Evolutionary conservation across 2,888 invertebrate species (phyloP), one percentile per base, ranked within the genome.

Genomic region (Trichacis sp.): DNA sequence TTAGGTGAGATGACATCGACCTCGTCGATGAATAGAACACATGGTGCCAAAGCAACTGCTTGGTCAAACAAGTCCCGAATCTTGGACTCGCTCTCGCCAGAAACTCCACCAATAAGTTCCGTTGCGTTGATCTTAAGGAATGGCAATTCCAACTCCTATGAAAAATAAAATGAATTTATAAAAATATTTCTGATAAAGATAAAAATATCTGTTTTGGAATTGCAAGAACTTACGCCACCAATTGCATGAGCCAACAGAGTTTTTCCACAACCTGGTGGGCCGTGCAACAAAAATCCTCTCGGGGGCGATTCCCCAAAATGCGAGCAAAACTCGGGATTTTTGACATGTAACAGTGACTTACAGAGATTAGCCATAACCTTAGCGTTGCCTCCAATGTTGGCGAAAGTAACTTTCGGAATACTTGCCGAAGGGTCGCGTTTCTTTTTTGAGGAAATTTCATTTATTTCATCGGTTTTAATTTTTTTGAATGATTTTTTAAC

Each of bases 241-340:
- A 95, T 92, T 1, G 94, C 93, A 79, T 92, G 88, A 0, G 94
- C 95, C 61, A 95, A 78, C 55, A 94, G 86, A 1, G 93, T 93
- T 85, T 95, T 95, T 0, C 98, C 98, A 81, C 96, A 96, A 0
- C 98, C 98, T 0, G 98, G 96, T 0, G 98, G 98, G 0, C 98
- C 98, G 83, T 98, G 97, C 46, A 98, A 86, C 49, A 99, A 85
- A 75, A 98, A 92, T 19, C 97, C 98, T 77, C 95, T 88, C 0
- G 97, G 95, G 36, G 97, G 93, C 68, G 92, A 90, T 52, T 96
- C 90, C 1, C 96, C 96, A 66, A 97, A 87, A 71, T 91, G 88
- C 60, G 88, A 87, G 83, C 95, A 97, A n/a, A 97, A 90, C 83
- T 96, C 94, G 1, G 97, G 95, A 77, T 96, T 94, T 76, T 92